Percentiles rank a stretch among this genome's conserved stretches.
Conservation (phyloP, 2,888 invertebrate species). For the Cryptocephalus moraei region DNA sequence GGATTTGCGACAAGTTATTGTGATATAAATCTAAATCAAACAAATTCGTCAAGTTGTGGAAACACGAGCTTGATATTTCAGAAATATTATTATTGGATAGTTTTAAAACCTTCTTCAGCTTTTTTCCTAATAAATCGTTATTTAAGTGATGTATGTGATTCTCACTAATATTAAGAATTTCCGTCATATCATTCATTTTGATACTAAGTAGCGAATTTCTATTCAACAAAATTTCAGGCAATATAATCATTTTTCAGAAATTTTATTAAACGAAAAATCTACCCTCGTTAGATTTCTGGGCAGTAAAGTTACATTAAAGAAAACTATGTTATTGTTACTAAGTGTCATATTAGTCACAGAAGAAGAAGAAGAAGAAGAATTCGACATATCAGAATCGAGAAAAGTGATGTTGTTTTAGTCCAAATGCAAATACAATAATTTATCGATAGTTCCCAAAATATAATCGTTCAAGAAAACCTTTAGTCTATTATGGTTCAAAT, state of each 20-base stretch:
- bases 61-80: neutral
- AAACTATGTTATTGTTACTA: constrained; percentile 1
- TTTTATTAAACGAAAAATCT: neutral
- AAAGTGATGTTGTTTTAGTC: neutral
- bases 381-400: neutral
- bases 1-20: constrained; percentile 1
- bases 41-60: constrained; percentile 2
- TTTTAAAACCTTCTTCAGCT: neutral
- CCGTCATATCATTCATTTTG: neutral
- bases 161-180: neutral
- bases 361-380: too few species aligned
- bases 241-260: neutral
- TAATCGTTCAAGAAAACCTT: too few species aligned
- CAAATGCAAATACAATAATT: neutral
- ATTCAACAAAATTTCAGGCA: too few species aligned
- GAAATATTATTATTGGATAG: constrained; percentile 2
- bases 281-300: neutral
- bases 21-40: constrained; percentile 3
- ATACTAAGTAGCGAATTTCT: too few species aligned
- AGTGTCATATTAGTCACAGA: too few species aligned
- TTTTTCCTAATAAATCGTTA: neutral
- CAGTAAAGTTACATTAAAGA: neutral
- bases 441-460: too few species aligned
- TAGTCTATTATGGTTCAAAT: constrained; percentile 2
- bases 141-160: constrained; percentile 2